Conservation (phyloP, 2,888 invertebrate genomes). For the Aspidiotus destructor region DNA sequence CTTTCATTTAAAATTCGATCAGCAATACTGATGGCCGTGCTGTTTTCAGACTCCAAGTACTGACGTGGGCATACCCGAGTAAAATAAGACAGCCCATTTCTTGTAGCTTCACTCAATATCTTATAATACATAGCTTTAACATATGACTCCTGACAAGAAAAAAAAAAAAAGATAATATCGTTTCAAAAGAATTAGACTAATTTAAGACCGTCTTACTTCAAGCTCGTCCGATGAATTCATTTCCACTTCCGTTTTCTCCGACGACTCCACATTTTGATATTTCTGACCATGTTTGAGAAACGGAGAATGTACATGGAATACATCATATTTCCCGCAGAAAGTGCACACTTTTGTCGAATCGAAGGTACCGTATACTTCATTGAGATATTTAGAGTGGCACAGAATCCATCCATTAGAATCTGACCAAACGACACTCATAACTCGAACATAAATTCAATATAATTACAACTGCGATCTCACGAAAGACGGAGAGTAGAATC, state of each 20-base stretch:
- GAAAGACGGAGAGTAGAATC: too few relatives aligned
- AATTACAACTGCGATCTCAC: too few relatives aligned
- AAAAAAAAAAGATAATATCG: neutral
- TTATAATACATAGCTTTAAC: neutral
- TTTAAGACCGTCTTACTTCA: too few relatives aligned
- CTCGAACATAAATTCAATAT: too few relatives aligned
- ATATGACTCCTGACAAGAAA: too few relatives aligned
- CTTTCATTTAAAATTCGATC: neutral
- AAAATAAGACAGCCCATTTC: too few relatives aligned
- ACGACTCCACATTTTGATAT: neutral
- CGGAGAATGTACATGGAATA: conserved; percentile 14
- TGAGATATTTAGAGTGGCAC: conserved; percentile 14
- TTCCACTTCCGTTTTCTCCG: too few relatives aligned
- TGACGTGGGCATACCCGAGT: too few relatives aligned
- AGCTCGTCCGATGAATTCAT: too few relatives aligned
- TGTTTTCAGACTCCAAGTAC: neutral
- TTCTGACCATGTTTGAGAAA: conserved; percentile 20
- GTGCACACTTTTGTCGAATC: neutral
- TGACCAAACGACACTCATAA: conserved; percentile 18
- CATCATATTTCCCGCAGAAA: conserved; percentile 4
- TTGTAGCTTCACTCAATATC: neutral
- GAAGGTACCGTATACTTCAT: conserved; percentile 6
- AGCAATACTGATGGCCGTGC: neutral
- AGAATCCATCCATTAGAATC: conserved; percentile 18
- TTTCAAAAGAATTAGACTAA: too few relatives aligned